Evolutionary conservation across 2,797 vertebrate species (phyloP), one percentile per base, ranked within the genome.

Genomic region (Hafferia zeledoni): DNA sequence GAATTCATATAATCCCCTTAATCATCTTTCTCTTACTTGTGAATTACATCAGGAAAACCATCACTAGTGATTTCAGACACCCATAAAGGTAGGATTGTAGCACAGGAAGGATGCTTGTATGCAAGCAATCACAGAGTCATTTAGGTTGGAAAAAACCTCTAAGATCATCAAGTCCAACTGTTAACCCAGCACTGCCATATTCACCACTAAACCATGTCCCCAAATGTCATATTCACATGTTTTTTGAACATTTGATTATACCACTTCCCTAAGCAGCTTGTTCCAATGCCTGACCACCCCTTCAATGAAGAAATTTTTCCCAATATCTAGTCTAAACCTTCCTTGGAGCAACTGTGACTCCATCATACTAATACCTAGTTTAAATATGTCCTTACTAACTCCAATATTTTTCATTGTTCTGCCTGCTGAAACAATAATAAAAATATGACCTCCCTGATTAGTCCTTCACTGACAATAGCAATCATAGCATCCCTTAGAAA

Each of bases 351-450:
- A 53, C 25, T 71, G 81, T 41, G 25, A 81, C 87, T 88, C 67
- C 25, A 68, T 39, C 60, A 31, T 68, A 56, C 76, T 11, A 67
- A 82, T 23, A 41, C 17, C 84, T 93, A 76, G 67, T 74, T 83
- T 87, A 83, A 94, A 86, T 87, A 56, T 74, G 70, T 87, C 60
- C 27, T 53, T 93, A 47, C 30, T 46, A 80, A 20, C 39, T 31
- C 53, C 43, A 24, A 63, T 83, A 59, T 59, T 89, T 87, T 83
- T 35, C 43, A 56, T 96, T 94, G 75, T 80, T 71, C 61, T 72
- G 71, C 57, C 83, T 87, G 56, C 82, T 86, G 56, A 88, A 95
- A 94, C 85, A 96, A 96, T 87, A 55, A 52, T 6, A 17, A 95
- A 97, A 96, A 91, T 11, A 93, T 53, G 60, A 67, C 28, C 39